phyloP scores from a whole-genome alignment of 2,888 invertebrate genomes.

The Allophyes oxyacanthae region DNA sequence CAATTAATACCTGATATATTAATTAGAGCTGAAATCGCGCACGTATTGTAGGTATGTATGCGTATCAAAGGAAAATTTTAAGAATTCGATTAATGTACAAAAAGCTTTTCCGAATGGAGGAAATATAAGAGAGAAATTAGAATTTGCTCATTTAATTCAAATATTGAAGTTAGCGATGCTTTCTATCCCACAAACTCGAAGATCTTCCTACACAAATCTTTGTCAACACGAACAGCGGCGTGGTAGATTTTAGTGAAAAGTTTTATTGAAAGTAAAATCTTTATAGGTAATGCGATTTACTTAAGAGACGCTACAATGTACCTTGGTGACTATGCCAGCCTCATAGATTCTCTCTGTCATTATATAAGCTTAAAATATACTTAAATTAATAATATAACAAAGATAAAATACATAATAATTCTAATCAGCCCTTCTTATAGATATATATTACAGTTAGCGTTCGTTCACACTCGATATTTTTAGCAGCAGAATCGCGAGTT shows the following conservation, averaged over 20 bases:
- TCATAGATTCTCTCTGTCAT: too few species aligned
- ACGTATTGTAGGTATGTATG: constrained; percentile 15
- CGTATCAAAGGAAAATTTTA: constrained; percentile 45
- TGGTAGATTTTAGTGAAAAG: constrained; percentile 19
- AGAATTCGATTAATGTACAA: constrained; percentile 46
- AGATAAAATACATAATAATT: too few species aligned
- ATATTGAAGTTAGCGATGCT: constrained; percentile 46
- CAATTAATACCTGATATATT: constrained; percentile 29
- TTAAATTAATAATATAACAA: too few species aligned
- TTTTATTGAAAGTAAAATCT: too few species aligned
- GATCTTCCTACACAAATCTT: constrained; percentile 33
- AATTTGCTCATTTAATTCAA: constrained; percentile 52
- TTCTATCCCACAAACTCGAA: constrained; percentile 22
- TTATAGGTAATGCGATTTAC: too few species aligned
- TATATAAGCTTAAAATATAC: too few species aligned
- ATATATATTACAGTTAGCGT: too few species aligned
- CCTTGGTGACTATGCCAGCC: too few species aligned
- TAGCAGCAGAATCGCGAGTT: too few species aligned
- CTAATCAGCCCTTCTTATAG: too few species aligned
- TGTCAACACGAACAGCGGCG: constrained; percentile 9
- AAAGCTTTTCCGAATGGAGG: constrained; percentile 34
- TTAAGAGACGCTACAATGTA: too few species aligned
- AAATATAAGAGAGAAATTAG: constrained; percentile 46
- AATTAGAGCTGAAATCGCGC: constrained; percentile 16
- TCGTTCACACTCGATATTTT: too few species aligned